Conservation (phyloP, 2,888 invertebrate species). For the Capitulum mitella region DNA sequence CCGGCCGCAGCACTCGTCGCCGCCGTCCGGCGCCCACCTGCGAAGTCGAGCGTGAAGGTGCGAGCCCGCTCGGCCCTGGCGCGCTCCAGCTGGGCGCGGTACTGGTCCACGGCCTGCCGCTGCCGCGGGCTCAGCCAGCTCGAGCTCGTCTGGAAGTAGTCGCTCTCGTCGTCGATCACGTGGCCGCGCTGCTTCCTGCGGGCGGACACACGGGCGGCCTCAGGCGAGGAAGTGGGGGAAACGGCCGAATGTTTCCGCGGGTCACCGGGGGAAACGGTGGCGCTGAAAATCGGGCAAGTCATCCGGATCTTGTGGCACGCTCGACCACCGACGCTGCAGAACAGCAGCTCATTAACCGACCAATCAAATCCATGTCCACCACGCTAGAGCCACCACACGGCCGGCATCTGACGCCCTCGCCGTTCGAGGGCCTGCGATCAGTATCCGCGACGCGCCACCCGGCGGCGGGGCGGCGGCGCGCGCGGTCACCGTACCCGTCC, state of each 20-base stretch:
- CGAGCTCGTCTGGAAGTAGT: conserved; percentile 71
- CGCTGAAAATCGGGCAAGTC: no score
- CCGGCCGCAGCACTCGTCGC: conserved; percentile 48
- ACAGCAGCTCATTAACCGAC: no score
- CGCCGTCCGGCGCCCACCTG: conserved; percentile 46
- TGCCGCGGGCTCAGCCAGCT: conserved; percentile 73
- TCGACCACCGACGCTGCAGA: no score
- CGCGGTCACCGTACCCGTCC: not conserved
- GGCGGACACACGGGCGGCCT: no score
- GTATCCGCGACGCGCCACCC: not conserved
- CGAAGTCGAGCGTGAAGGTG: conserved; percentile 59
- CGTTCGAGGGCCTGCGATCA: no score
- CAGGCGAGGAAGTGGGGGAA: no score
- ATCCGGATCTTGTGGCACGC: no score
- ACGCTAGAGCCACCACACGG: no score
- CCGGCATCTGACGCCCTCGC: no score
- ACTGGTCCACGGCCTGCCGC: conserved; percentile 56
- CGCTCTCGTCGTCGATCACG: conserved; percentile 88
- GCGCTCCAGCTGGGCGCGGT: conserved; percentile 59
- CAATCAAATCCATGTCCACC: no score
- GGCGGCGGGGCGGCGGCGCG: not conserved
- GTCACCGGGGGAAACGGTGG: no score
- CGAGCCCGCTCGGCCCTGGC: conserved; percentile 52
- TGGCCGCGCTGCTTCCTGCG: conserved; percentile 63
- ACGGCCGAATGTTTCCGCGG: no score